Evolutionary conservation across 2,113 vertebrate species (phyloP), one percentile per base, ranked within the genome.

Genomic region (Tiliqua scincoides): DNA sequence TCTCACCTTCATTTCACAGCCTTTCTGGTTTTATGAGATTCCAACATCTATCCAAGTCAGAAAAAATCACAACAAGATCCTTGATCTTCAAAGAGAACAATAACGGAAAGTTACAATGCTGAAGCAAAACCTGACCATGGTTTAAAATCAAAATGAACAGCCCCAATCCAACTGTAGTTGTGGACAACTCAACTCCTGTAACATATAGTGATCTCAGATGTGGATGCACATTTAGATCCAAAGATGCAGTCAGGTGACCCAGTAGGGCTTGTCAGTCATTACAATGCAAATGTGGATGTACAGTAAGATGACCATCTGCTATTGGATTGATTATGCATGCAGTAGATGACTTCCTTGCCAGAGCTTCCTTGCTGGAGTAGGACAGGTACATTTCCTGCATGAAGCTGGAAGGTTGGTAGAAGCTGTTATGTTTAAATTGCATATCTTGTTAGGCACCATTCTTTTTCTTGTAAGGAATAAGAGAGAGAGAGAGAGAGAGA

Each of bases 391-490:
- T 73, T 73, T 62, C 62, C 70, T 91, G 59, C 85, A 54, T 59
- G n/a, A 85, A n/a, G 70, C 82, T 89, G 87, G 70, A 74, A 91
- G 87, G 48, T 85, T 17, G 35, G 63, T 74, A 79, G 52, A 88
- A 92, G 61, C 67, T 88, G 78, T 3, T 74, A 2, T 76, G 54
- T 70, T 88, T 89, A 79, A 62, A 79, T 93, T 91, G 82, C n/a
- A 63, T 87, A 80, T 93, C 73, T 10, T 86, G 84, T 78, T 9
- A 88, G 87, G 81, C 72, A 89, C 87, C 1, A 0, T 68, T 71
- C 72, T 70, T 83, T 86, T 89, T 85, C 72, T 85, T n/a, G 93
- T 84, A 54, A 59, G 73, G 9, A 52, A 48, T 48, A 11, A 82
- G 7, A 37, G 52, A 59, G 15, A n/a, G 15, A 30, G 5, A 11